Conservation (phyloP, 2,797 vertebrate species). For the Crossoptilon crossoptilon region DNA sequence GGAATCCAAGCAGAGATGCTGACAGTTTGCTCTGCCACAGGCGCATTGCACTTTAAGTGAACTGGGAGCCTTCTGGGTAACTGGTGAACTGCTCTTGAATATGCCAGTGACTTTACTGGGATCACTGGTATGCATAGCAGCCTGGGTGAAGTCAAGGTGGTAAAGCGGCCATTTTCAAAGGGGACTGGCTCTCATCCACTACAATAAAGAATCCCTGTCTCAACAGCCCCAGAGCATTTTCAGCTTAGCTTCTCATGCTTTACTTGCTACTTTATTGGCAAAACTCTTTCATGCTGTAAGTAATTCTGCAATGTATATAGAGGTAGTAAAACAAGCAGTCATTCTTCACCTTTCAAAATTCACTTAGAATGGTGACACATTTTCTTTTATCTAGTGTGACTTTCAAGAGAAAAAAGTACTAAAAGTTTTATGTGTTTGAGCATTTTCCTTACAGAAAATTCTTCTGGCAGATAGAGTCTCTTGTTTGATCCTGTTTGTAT, state of each 20-base stretch:
- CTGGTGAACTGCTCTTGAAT: not conserved
- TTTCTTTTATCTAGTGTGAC: not conserved
- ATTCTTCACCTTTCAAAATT: constrained; percentile 31
- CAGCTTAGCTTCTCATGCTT: not conserved
- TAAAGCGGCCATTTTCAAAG: not conserved
- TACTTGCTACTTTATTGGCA: not conserved
- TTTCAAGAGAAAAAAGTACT: not conserved
- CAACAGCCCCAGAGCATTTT: not conserved
- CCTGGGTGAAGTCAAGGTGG: not conserved
- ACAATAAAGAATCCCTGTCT: not conserved
- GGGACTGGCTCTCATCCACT: not conserved
- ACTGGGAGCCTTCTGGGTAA: not conserved
- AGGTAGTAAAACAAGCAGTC: constrained; percentile 15
- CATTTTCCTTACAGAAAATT: not conserved
- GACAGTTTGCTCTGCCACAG: not conserved
- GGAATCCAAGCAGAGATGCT: not conserved
- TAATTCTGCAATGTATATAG: not conserved
- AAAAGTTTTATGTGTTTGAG: not conserved
- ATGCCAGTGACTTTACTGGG: not conserved
- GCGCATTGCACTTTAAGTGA: accelerated
- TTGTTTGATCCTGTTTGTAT: not conserved
- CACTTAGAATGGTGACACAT: not conserved
- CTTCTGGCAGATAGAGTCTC: not conserved
- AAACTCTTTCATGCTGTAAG: constrained; percentile 14
- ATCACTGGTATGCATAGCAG: not conserved